Evolutionary conservation across 1,140 invertebrate genomes (phyloP), one percentile per base, ranked within the genome.

Genomic region (Calephelis nemesis): DNA sequence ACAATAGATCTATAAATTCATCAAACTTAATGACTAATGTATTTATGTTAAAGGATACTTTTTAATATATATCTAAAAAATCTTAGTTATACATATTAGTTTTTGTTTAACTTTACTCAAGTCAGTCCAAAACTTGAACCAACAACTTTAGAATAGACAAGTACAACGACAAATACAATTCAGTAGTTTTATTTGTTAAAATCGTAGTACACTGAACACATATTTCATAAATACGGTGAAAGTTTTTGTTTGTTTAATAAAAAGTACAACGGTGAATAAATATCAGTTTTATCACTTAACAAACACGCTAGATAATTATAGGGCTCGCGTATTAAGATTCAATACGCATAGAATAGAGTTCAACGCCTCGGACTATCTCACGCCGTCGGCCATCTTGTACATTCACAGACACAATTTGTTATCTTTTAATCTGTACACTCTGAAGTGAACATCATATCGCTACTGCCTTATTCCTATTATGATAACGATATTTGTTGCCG

Each of bases 351-450:
- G 62, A 65, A 74, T 71, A 69, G 69, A 77, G 75, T 77, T 77
- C 75, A 77, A 77, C 75, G 75, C 71, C 73, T 63, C 67, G 60
- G 48, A 64, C 68, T 50, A 71, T 68, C 75, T 65, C 65, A 63
- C 49, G 49, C 54, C 54, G 52, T 39, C 64, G 48, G 50, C 62
- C 62, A 47, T 63, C 15, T 48, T 63, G 62, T 63, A 63, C 62
- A 48, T n/a, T 63, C 40, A 48, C 45, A 15, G 15, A 48, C 63
- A 48, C 63, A 64, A 47, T 47, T 64, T 47, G 45, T 49, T 63
- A 47, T 47, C 45, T 48, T n/a, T 5, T 48, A 19, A 6, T 45
- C 40, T 47, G 19, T 19, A 63, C 47, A 39, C 47, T 45, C 42
- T 45, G 42, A 7, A 45, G 7, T 45, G 42, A 5, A 7, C 4